Base-by-base conservation (phyloP, 2,113 vertebrate species). In the Gymnorhina tibicen region DNA sequence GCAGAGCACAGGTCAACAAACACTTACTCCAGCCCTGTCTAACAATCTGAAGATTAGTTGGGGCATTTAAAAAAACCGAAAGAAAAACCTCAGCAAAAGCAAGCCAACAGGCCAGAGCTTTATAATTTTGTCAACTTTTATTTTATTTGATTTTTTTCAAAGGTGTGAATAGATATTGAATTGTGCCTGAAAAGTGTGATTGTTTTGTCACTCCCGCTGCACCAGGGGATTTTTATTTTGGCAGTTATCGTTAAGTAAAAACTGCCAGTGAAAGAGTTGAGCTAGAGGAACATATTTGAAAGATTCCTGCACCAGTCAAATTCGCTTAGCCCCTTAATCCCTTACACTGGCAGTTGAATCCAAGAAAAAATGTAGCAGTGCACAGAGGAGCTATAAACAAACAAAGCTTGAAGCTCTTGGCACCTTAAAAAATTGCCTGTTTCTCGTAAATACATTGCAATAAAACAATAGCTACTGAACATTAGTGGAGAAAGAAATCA, bases 281-380 rank as follows among this genome's bases (percentile, higher is more conserved):
- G 91, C 26, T 73, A 55, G 80, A 97, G 91, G 83, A 94, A 86
- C 78, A 75, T 85, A 96, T 97, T 89, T 96, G 97, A 97, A 97
- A 97, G 96, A 98, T 96, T 97, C 96, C 89, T 95, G 60, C 91
- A 92, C 94, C 78, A 97, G 97, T 97, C 98, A 97, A 96, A 97
- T 93, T 97, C 44, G 87, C 95, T 98, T 98, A 98, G 97, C 87
- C 91, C 96, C 96, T 98, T 98, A 98, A 98, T 98, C 98, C 96
- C 92, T 97, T 98, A 97, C 97, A 95, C 53, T 95, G 97, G 97
- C 97, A 96, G 96, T 16, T 82, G 95, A 97, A 96, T 97, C 96
- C 92, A 83, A 94, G 96, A 93, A 96, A 90, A 96, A 80, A 56
- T 92, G 79, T 97, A 96, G 94, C 60, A 67, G 91, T 85, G 91